Base-by-base conservation (phyloP, 2,797 vertebrate species). In the Hypotaenidia okinawae region DNA sequence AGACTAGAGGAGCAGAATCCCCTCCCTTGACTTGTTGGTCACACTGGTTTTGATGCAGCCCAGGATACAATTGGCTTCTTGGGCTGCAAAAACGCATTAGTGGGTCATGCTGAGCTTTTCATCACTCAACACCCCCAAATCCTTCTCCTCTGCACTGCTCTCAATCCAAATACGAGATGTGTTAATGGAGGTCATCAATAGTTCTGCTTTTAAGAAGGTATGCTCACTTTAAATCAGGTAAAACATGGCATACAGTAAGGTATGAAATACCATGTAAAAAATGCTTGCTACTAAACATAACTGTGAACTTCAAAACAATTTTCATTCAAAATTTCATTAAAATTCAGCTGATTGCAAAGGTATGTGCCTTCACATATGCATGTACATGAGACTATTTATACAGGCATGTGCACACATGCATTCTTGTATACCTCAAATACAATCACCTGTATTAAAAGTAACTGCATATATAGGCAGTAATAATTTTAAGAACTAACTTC, bases 401-500 rank as follows among this genome's bases (percentile, higher is more conserved):
- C 32, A 84, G 54, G 14, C 18, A 75, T 10, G 32, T 5, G 30
- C 9, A 73, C 6, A 39, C 15, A 3, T 3, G 5, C 35, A 33
- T 69, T 57, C 30, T 41, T 25, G 32, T 41, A 30, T 61, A 70
- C 19, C 15, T 41, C 47, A 68, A 81, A 75, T 22, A 51, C 18
- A 73, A 4, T 9, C 61, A 92, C 21, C 18, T 64, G 51, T 32
- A 68, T 17, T 88, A 84, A 81, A 15, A 84, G 61, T 8, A 81
- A 45, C 49, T 76, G 8, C 25, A 57, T n/a, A 57, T 22, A 77
- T 5, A 72, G 30, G 76, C 18, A 58, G 33, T 75, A 92, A 86
- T 85, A 80, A 77, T 89, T 87, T 89, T 55, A 82, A 89, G 37
- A 72, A 77, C n/a, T 85, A 77, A 64, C 33, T 86, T 89, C 33